A percentile compares a stretch with the other conserved stretches of the same genome.
These are phyloP conservation scores for Carollia perspicillata DNA, from an alignment of 2,113 vertebrate genomes.

Conservation along the genomic window DNA sequence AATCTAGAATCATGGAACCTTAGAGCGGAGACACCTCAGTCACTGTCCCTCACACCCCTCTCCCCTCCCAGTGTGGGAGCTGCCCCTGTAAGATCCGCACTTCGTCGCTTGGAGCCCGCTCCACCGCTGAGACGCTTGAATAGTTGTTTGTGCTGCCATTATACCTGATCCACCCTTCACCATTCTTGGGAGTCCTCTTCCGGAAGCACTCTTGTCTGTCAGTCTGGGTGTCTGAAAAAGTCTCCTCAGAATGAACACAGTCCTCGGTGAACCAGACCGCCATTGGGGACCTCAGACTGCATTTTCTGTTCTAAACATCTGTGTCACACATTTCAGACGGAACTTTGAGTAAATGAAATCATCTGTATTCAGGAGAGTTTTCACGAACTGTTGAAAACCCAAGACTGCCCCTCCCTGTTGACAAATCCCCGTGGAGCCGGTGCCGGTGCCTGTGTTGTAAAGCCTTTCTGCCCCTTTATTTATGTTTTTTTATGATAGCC, in stretches of 20 bases:
- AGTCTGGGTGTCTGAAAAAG: not conserved
- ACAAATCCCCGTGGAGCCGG: not conserved
- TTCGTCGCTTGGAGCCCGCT: too few species aligned
- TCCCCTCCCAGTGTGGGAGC: not conserved
- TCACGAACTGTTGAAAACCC: not conserved
- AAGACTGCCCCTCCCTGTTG: not conserved
- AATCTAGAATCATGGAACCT: not conserved
- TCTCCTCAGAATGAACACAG: not conserved
- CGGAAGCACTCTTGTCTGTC: not conserved
- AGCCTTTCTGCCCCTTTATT: not conserved
- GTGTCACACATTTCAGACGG: not conserved
- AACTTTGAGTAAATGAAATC: not conserved
- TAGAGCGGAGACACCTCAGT: not conserved
- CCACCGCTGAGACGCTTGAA: not conserved
- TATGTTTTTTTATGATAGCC: not conserved
- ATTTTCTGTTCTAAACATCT: not conserved
- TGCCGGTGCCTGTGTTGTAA: not conserved
- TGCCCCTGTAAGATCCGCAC: not conserved
- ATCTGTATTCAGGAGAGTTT: not conserved
- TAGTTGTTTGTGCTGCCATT: not conserved
- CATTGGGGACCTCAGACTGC: accelerated
- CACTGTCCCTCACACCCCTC: not conserved
- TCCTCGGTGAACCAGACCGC: too few species aligned
- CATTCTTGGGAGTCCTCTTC: not conserved
- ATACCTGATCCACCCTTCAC: not conserved